A percentile compares a stretch with the other conserved stretches of the same genome.
Evolutionary conservation across 2,888 invertebrate genomes (phyloP).

Genomic region (Ditylenchus weischeri): DNA sequence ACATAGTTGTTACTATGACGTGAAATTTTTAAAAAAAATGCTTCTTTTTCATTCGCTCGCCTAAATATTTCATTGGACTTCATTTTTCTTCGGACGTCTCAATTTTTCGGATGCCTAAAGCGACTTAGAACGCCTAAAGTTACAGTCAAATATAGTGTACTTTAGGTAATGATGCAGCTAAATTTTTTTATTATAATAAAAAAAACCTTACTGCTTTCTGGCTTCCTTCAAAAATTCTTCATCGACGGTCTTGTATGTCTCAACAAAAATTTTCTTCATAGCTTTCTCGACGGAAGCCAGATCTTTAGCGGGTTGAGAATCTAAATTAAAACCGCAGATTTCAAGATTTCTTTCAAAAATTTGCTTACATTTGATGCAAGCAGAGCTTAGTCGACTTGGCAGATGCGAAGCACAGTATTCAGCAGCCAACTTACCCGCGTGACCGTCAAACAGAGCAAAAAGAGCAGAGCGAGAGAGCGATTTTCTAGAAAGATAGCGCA

Average conservation of each 20-base stretch:
- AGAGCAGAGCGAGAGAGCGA: constrained; percentile 54
- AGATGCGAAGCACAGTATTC: constrained; percentile 59
- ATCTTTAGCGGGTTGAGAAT: constrained; percentile 16
- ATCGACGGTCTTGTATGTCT: constrained; percentile 63
- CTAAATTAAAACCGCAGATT: constrained; percentile 52
- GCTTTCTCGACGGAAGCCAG: constrained; percentile 58
- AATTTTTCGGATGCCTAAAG: no score
- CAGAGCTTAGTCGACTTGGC: constrained; percentile 58
- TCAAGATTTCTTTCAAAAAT: constrained; percentile 22
- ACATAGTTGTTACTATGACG: no score
- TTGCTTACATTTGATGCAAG: constrained; percentile 54
- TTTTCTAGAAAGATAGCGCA: constrained; percentile 15
- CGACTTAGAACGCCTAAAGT: no score
- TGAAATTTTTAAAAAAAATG: no score
- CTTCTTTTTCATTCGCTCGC: no score
- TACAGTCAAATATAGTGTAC: no score
- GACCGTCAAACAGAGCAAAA: constrained; percentile 64
- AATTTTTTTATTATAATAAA: background rate
- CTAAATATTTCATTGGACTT: no score
- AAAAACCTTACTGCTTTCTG: constrained; percentile 59
- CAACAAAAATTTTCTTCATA: constrained; percentile 61
- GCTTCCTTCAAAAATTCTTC: constrained; percentile 63
- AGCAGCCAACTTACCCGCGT: constrained; percentile 62
- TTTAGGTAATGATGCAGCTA: background rate
- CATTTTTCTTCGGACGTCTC: no score